A percentile compares a stretch with the other conserved stretches of the same genome.
Conservation (phyloP, 2,797 vertebrate species). For the Cetoscarus ocellatus region DNA sequence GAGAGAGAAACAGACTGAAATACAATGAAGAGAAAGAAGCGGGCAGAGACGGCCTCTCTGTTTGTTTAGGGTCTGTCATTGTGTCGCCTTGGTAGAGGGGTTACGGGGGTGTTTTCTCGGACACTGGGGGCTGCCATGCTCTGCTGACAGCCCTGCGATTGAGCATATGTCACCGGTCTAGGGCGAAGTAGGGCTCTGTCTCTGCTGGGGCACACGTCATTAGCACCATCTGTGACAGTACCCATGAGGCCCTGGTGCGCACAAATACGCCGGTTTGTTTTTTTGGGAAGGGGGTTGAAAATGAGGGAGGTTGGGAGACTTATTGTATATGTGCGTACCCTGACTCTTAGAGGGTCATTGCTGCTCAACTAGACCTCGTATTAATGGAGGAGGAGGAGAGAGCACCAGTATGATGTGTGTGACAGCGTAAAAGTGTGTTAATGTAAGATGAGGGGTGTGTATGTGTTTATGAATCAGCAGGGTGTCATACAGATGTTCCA, state of each 20-base stretch:
- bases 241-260: slow-evolving; percentile 74
- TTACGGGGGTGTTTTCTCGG: slow-evolving; percentile 68
- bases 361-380: slow-evolving; percentile 51
- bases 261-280: slow-evolving; percentile 64
- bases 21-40: slow-evolving; percentile 70
- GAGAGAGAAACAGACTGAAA: slow-evolving; percentile 74
- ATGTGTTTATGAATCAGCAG: slow-evolving; percentile 39
- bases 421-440: slow-evolving; percentile 30
- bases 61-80: slow-evolving; percentile 79
- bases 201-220: slow-evolving; percentile 78
- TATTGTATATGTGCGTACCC: slow-evolving; percentile 27
- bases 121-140: slow-evolving; percentile 70
- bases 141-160: slow-evolving; percentile 75
- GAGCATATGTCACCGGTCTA: slow-evolving; percentile 85
- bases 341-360: slow-evolving; percentile 58
- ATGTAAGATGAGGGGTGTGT: slow-evolving; percentile 29
- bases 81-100: slow-evolving; percentile 60
- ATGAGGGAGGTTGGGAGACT: slow-evolving; percentile 28
- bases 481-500: slow-evolving; percentile 54
- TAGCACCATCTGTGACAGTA: slow-evolving; percentile 85
- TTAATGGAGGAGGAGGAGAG: slow-evolving; percentile 11
- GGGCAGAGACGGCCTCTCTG: slow-evolving; percentile 59
- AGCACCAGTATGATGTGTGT: slow-evolving; percentile 31
- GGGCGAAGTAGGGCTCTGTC: slow-evolving; percentile 72
- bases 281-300: slow-evolving; percentile 44